Evolutionary conservation across 2,888 invertebrate genomes (phyloP), one percentile per base, ranked within the genome.

Genomic region (Acleris holmiana): DNA sequence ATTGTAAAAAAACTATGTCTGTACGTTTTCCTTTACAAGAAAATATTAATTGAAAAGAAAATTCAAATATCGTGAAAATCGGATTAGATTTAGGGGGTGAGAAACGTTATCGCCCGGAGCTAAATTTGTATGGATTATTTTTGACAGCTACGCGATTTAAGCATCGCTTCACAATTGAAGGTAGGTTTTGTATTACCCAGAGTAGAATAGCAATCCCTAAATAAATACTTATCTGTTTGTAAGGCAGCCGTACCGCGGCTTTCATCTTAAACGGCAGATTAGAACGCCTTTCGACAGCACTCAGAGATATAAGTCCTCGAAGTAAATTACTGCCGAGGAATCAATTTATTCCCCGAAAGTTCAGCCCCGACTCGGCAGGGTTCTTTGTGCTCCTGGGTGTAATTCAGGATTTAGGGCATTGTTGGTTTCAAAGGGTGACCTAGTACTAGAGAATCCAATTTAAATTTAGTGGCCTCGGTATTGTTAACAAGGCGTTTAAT

Each of bases 241-340:
- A 17, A 21, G 58, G 64, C 64, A 21, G 48, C 64, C 64, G 53
- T 0, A 13, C 48, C 21, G 8, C 23, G n/a, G 10, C 29, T 15
- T 1, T 40, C 5, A 15, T 21, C 51, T 19, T 23, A 51, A 60
- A 51, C 50, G 62, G 57, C 19, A 63, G 57, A 63, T 63, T 63
- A 63, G 51, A 23, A 47, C 51, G 41, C 35, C 53, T 54, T 59
- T 58, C 57, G 18, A 17, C 56, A 25, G 58, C 63, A 63, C 63
- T 64, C 64, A 59, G 40, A 23, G 48, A 58, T 58, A 64, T 54
- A 64, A 58, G 64, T 64, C 58, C 58, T 64, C 54, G 58, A 59
- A 59, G 48, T 51, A 64, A 64, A 64, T 64, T 64, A 64, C 51
- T 57, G 46, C 46, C 41, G 46, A 47, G 63, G 64, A 64, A 64